These are phyloP conservation scores for Acronicta aceris DNA, from an alignment of 2,888 invertebrate species.

Conservation along the genomic window DNA sequence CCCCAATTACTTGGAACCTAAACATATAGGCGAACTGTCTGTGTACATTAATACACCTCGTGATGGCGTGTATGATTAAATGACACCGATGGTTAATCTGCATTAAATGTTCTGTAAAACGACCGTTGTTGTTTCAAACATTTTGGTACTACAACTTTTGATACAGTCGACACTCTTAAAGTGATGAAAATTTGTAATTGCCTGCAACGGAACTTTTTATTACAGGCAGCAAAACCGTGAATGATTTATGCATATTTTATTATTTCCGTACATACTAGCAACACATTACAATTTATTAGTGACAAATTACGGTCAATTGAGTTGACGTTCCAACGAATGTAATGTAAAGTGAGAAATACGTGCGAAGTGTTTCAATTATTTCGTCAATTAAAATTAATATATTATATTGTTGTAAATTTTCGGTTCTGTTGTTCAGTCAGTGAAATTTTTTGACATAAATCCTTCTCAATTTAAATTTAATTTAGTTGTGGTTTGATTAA, in stretches of 20 bases:
- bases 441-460: neutral
- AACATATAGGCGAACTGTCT: no score
- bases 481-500: neutral
- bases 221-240: constrained; percentile 11
- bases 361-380: constrained; percentile 17
- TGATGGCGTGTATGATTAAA: no score
- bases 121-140: no score
- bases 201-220: constrained; percentile 9
- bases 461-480: constrained; percentile 13
- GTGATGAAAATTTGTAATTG: constrained; percentile 2
- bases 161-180: constrained; percentile 1
- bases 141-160: neutral
- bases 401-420: constrained; percentile 9
- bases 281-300: constrained; percentile 38
- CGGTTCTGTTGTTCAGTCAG: neutral
- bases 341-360: constrained; percentile 25
- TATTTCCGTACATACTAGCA: constrained; percentile 14
- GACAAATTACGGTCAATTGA: constrained; percentile 32
- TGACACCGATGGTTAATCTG: no score
- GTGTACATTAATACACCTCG: no score
- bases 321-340: constrained; percentile 44
- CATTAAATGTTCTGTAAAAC: no score
- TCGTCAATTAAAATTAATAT: constrained; percentile 9
- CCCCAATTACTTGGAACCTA: no score
- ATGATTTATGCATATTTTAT: constrained; percentile 36